phyloP scores from a whole-genome alignment of 2,888 invertebrate genomes.

The Mimumesa dahlbomi region DNA sequence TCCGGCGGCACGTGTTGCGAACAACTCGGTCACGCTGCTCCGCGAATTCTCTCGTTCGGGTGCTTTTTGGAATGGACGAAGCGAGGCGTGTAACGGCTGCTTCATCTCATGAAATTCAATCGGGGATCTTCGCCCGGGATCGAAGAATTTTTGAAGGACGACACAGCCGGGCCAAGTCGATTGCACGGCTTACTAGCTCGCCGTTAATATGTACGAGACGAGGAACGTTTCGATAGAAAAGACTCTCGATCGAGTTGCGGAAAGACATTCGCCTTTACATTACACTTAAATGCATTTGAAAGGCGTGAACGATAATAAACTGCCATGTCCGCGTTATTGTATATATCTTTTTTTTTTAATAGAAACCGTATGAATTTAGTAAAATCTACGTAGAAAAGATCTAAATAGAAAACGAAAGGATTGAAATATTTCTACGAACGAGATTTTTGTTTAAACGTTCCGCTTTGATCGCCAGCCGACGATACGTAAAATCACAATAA shows the following conservation, averaged over 20 bases:
- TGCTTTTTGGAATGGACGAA: constrained; percentile 64
- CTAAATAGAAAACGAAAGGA: no score
- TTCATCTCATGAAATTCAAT: constrained; percentile 78
- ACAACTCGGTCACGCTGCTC: constrained; percentile 58
- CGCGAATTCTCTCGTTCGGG: constrained; percentile 57
- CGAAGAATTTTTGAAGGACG: constrained; percentile 65
- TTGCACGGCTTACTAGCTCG: constrained; percentile 51
- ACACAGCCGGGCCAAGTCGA: constrained; percentile 51
- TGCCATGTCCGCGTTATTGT: no score
- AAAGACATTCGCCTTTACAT: constrained; percentile 3
- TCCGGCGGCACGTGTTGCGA: constrained; percentile 63
- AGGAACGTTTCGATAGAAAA: constrained; percentile 18
- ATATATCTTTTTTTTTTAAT: no score
- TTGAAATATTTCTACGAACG: neutral
- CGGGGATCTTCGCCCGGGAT: constrained; percentile 59
- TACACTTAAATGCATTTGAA: constrained; percentile 3
- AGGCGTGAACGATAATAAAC: constrained; percentile 11
- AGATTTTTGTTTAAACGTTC: constrained; percentile 55
- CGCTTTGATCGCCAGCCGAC: constrained; percentile 61
- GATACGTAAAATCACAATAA: constrained; percentile 65
- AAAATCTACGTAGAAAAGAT: no score
- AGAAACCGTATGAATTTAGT: no score
- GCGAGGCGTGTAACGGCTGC: constrained; percentile 74
- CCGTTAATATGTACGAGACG: constrained; percentile 53
- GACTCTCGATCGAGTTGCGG: constrained; percentile 32